Percentiles rank a stretch among this genome's conserved stretches.
These are phyloP conservation scores for Drosophila paranaensis DNA, from an alignment of 2,888 invertebrate species.

Conservation along the genomic window DNA sequence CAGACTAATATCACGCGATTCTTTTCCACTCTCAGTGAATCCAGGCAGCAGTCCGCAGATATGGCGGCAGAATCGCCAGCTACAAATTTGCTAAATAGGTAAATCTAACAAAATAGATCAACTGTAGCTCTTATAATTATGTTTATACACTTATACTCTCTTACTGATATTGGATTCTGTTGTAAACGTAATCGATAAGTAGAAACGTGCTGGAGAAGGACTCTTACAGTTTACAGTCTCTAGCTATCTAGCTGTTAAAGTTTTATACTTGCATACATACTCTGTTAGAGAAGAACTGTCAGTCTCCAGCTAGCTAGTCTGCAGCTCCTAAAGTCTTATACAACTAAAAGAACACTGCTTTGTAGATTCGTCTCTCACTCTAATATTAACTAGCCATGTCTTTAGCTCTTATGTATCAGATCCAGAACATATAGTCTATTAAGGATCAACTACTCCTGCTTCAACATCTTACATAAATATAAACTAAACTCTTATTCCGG, in stretches of 20 bases:
- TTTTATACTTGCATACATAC: not conserved
- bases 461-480: not conserved
- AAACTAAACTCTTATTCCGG: not conserved
- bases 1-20: constrained; percentile 81
- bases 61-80: constrained; percentile 71
- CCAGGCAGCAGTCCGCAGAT: constrained; percentile 28
- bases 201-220: too few species aligned
- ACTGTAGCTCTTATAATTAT: not conserved
- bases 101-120: not conserved
- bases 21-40: constrained; percentile 63
- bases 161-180: too few species aligned
- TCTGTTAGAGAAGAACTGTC: too few species aligned
- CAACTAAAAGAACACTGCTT: not conserved
- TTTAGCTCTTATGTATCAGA: not conserved
- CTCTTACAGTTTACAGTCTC: too few species aligned
- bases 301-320: not conserved
- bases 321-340: not conserved
- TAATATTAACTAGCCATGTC: not conserved
- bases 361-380: not conserved
- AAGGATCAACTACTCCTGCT: too few species aligned
- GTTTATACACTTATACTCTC: not conserved
- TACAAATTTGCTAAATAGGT: constrained; percentile 76
- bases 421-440: not conserved
- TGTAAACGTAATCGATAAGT: too few species aligned
- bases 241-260: not conserved